phyloP scores from a whole-genome alignment of 2,888 invertebrate species.

The Saturnia japonica region DNA sequence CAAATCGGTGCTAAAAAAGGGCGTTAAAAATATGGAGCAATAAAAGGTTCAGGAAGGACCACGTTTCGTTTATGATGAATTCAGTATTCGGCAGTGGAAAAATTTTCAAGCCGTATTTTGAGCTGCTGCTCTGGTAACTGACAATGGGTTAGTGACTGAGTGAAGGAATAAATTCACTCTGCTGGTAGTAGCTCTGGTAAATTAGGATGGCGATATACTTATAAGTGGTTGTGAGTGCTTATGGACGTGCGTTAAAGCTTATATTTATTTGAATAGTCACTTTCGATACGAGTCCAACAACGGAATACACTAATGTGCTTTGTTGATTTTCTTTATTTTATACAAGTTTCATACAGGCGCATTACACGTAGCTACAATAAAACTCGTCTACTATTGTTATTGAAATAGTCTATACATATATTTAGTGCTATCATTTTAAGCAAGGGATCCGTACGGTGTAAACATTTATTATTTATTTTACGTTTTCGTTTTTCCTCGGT shows the following conservation, averaged over 20 bases:
- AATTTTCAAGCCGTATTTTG: background rate
- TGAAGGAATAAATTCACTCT: background rate
- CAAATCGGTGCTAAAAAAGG: constrained; percentile 6
- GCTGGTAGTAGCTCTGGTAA: background rate
- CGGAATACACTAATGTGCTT: too few species aligned
- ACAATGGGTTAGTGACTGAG: background rate
- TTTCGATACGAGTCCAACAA: too few species aligned
- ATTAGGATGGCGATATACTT: too few species aligned
- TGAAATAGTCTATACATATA: background rate
- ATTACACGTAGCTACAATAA: too few species aligned
- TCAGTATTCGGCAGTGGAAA: background rate
- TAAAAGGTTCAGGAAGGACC: background rate
- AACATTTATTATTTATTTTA: background rate
- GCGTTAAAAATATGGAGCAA: background rate
- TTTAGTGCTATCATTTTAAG: background rate
- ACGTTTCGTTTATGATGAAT: background rate
- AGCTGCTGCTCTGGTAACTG: background rate
- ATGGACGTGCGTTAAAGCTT: too few species aligned
- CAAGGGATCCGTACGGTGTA: background rate
- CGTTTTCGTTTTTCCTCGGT: background rate
- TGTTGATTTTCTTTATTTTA: too few species aligned
- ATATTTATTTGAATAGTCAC: too few species aligned
- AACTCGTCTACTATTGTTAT: too few species aligned
- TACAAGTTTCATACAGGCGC: too few species aligned
- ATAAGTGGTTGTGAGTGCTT: too few species aligned